A percentile compares a stretch with the other conserved stretches of the same genome.
These are phyloP conservation scores for Venustoraphidia nigricollis DNA, from an alignment of 2,888 invertebrate genomes.

Conservation along the genomic window DNA sequence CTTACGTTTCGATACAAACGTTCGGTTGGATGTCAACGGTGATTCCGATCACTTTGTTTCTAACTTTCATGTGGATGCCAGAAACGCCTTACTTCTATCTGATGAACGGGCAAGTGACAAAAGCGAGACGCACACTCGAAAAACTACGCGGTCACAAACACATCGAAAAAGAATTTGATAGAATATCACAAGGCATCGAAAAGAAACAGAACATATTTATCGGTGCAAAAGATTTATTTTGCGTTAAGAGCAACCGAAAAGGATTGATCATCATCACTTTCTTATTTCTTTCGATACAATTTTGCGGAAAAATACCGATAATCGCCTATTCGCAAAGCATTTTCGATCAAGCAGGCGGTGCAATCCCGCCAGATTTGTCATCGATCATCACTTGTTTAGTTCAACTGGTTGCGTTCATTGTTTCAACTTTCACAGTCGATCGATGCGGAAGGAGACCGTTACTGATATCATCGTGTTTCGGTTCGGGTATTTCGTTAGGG, in stretches of 20 bases:
- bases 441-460: slow-evolving; percentile 37
- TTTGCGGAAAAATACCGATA: slow-evolving; percentile 24
- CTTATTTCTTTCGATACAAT: slow-evolving; percentile 27
- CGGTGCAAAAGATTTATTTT: slow-evolving; percentile 18
- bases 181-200: slow-evolving; percentile 19
- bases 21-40: slow-evolving; percentile 26
- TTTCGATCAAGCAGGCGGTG: slow-evolving; percentile 19
- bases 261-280: slow-evolving; percentile 27
- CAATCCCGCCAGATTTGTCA: neutral
- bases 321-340: slow-evolving; percentile 27
- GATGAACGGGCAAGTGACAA: slow-evolving; percentile 20
- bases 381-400: slow-evolving; percentile 3
- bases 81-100: slow-evolving; percentile 32
- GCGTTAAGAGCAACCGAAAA: slow-evolving; percentile 18
- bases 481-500: slow-evolving; percentile 35
- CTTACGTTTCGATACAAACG: slow-evolving; percentile 25
- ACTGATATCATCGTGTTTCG: slow-evolving; percentile 34
- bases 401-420: slow-evolving; percentile 2
- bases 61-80: slow-evolving; percentile 28
- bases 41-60: slow-evolving; percentile 24
- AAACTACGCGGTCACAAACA: slow-evolving; percentile 24
- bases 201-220: slow-evolving; percentile 16
- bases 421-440: slow-evolving; percentile 32
- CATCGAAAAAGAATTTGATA: slow-evolving; percentile 22
- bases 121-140: slow-evolving; percentile 26